Evolutionary conservation across 37 sponge, comb jelly and placozoan genomes (phyloP), one percentile per base, ranked within the genome.

Genomic region (Chondrosia reniformis): DNA sequence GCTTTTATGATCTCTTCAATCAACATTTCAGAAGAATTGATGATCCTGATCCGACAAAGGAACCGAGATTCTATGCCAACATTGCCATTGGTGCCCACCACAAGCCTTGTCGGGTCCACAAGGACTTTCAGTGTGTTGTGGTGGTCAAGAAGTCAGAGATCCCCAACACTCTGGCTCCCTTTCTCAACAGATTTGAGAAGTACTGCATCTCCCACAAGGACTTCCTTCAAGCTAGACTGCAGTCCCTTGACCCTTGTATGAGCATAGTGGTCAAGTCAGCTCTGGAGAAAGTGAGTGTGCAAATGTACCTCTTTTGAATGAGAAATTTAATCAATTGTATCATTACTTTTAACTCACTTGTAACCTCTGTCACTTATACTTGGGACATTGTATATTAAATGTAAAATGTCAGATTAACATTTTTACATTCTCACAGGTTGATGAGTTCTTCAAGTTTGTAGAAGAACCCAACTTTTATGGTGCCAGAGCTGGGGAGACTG

Each of bases 1-100:
- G 91, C 56, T 94, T 94, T 78, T 94, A 94, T 64, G 95, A 94
- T 67, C 85, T 94, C 65, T 94, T 94, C 80, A 94, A 94, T 41
- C 79, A 88, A 33, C 74, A 85, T 13, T 94, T 90, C 79, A 85
- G 82, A n/a, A 72, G 85, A 57, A 94, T 94, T 63, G 91, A 90
- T 76, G 88, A 87, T 69, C 83, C 86, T 39, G 74, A 77, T 17
- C 25, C 73, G 17, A 91, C 91, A 43, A 79, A 79, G 9, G 28
- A 25, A 59, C n/a, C n/a, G n/a, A 75, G 88, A 5, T 94, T 80
- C 82, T 94, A 84, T 55, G 83, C 95, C 61, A 94, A 94, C 79
- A 90, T 94, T 77, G 91, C 95, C 56, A 94, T 94, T 63, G 95
- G 95, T 0, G 83, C 91, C 42, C 88, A 94, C 80, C 66, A 74